phyloP scores from a whole-genome alignment of 2,888 invertebrate species.

The Steinernema carpocapsae region DNA sequence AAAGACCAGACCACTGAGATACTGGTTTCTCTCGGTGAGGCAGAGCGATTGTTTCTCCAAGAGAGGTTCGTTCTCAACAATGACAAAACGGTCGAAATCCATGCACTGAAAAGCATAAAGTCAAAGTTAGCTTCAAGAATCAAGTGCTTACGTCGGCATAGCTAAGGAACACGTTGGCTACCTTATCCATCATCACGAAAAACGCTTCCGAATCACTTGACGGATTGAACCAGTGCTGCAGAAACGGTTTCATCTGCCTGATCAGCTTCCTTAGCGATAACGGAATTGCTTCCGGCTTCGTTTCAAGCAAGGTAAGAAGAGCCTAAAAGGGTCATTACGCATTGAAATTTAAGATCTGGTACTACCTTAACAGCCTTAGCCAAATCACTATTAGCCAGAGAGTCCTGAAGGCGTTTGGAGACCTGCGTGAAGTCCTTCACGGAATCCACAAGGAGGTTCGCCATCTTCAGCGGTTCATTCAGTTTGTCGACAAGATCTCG shows the following conservation, averaged over 20 bases:
- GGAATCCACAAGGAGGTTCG: slow-evolving; percentile 48
- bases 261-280: background rate
- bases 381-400: slow-evolving; percentile 57
- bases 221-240: slow-evolving; percentile 44
- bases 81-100: slow-evolving; percentile 56
- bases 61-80: slow-evolving; percentile 53
- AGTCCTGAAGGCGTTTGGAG: slow-evolving; percentile 54
- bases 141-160: slow-evolving; percentile 40
- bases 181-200: slow-evolving; percentile 39
- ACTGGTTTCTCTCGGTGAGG: slow-evolving; percentile 52
- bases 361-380: slow-evolving; percentile 54
- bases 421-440: slow-evolving; percentile 49
- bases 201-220: slow-evolving; percentile 43
- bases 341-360: too few species aligned
- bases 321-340: too few species aligned
- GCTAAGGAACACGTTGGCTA: slow-evolving; percentile 38
- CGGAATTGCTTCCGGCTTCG: too few species aligned
- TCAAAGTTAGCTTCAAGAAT: too few species aligned
- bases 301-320: too few species aligned
- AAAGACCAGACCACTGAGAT: slow-evolving; percentile 58
- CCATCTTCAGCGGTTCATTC: slow-evolving; percentile 48
- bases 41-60: slow-evolving; percentile 57
- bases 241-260: slow-evolving; percentile 32
- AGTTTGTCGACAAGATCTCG: slow-evolving; percentile 54
- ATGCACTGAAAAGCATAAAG: slow-evolving; percentile 49